Base-by-base conservation (phyloP, 2,888 invertebrate genomes). In the Nomada goodeniana region DNA sequence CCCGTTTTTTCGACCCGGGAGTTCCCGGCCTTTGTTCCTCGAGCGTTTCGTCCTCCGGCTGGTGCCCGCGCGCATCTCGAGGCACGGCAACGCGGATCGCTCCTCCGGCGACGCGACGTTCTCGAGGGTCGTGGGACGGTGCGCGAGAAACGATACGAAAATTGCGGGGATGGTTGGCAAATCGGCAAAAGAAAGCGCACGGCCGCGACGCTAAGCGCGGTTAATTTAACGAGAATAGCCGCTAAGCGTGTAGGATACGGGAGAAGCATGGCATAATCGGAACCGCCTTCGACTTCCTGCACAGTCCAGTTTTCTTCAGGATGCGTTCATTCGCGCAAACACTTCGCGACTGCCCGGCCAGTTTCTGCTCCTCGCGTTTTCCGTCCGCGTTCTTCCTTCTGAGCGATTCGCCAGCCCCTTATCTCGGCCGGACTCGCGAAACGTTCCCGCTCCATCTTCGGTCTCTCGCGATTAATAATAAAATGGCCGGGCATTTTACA, bases 401-500 rank as follows among this genome's bases (percentile, higher is more conserved):
- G 18, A 5, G 13, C 23, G 15, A 4, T 29, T 20, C 59, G 11
- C 47, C 15, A 3, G 47, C 47, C 47, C 3, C 47, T 11, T 15
- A 47, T 47, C 47, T 2, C 13, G 13, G 36, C n/a, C 36, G 26
- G 72, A 60, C 63, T n/a, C 29, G 67, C 71, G 60, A 7, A 36
- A 36, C 36, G 36, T 36, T 7, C 36, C 61, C 65, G 20, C 74
- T 61, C 61, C 60, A 53, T 74, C 73, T 44, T 50, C 64, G 61
- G 59, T 4, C n/a, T 65, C 65, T 75, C 81, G 76, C 86, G 82
- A 67, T 88, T 88, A 89, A 90, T 90, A 91, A 89, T 90, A 89
- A 91, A 90, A 90, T 84, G 80, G 67, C 74, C 83, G 82, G 86
- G 86, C 85, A 79, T 76, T 82, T 84, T 84, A 67, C 77, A 84